Conservation (phyloP, 2,797 vertebrate genomes). For the Pseudomugil gertrudae region DNA sequence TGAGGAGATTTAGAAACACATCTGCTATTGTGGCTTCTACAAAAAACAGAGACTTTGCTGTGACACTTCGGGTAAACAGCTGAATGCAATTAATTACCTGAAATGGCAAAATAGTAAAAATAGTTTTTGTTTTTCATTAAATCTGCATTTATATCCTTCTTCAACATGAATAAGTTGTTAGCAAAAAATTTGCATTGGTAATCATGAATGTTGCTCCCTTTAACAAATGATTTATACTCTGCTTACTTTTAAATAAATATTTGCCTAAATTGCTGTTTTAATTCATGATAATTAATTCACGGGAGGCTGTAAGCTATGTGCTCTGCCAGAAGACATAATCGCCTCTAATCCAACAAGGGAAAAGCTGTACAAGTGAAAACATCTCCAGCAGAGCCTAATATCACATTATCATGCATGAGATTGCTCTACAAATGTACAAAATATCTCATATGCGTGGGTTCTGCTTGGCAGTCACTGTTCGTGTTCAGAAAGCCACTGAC, state of each 20-base stretch:
- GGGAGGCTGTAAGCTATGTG: constrained; percentile 76
- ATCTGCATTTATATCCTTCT: too few species aligned
- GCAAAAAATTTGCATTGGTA: neutral
- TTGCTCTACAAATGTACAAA: constrained; percentile 47
- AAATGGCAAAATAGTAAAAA: neutral
- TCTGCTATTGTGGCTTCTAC: neutral
- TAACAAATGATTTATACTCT: constrained; percentile 17
- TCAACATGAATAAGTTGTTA: neutral
- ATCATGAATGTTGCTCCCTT: constrained; percentile 5
- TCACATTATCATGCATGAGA: constrained; percentile 65
- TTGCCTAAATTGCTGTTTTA: constrained; percentile 62
- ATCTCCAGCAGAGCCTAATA: constrained; percentile 47
- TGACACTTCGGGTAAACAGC: neutral
- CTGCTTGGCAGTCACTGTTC: constrained; percentile 17
- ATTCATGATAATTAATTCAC: constrained; percentile 80
- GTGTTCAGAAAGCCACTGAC: constrained; percentile 54
- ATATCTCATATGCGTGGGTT: constrained; percentile 47
- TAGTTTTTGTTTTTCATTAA: neutral
- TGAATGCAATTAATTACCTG: neutral
- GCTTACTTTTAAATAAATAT: constrained; percentile 61
- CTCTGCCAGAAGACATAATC: constrained; percentile 59
- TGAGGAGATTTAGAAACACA: neutral
- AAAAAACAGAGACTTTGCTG: neutral
- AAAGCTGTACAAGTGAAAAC: constrained; percentile 42
- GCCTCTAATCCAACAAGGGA: constrained; percentile 51